Evolutionary conservation across 2,113 vertebrate species (phyloP).

Genomic region (Nerophis lumbriciformis): DNA sequence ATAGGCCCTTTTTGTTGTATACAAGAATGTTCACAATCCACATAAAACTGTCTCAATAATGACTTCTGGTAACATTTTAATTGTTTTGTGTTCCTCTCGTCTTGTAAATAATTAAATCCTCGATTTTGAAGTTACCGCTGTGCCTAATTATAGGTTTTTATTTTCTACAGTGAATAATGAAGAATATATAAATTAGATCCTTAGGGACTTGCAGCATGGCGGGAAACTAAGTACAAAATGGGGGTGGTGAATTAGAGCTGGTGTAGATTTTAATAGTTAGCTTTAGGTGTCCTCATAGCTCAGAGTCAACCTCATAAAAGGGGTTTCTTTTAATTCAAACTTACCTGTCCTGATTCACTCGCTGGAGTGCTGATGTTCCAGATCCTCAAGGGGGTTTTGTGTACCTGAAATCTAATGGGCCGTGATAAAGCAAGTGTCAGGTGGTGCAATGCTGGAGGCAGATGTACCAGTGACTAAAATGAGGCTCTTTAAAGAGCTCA

Average conservation of each 20-base stretch:
- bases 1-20: too few species aligned
- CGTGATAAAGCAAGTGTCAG: neutral
- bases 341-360: neutral
- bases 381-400: neutral
- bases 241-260: too few species aligned
- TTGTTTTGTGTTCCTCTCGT: too few species aligned
- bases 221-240: neutral
- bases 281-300: too few species aligned
- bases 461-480: neutral
- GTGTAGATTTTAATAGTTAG: too few species aligned
- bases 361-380: neutral
- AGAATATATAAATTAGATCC: neutral
- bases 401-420: neutral
- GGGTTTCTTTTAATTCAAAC: neutral
- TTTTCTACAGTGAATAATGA: neutral
- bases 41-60: too few species aligned
- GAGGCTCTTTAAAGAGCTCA: neutral
- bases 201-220: neutral
- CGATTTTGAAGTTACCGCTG: neutral
- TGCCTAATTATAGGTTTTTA: neutral
- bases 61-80: too few species aligned
- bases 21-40: too few species aligned
- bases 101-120: constrained; percentile 13
- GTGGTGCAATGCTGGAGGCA: neutral
- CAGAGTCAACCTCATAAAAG: neutral